phyloP scores from a whole-genome alignment of 2,797 vertebrate genomes.

The Anguilla pacifica region DNA sequence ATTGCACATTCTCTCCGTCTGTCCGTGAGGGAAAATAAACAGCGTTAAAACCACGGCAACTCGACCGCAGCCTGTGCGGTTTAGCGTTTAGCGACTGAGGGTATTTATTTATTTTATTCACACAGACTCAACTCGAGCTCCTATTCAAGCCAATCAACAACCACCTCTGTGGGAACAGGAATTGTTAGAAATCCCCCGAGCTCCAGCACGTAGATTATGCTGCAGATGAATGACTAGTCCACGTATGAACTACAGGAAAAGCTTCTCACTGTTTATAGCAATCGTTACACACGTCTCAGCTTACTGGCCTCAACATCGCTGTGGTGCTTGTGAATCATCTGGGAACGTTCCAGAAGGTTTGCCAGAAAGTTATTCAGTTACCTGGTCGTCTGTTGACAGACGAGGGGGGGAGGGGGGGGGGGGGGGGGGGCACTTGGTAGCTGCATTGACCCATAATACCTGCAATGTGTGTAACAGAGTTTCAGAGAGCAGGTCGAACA shows the following conservation, averaged over 20 bases:
- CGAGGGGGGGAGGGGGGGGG: no score
- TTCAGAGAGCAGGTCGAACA: no score
- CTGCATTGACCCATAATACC: no score
- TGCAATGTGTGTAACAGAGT: no score
- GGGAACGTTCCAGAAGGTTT: neutral
- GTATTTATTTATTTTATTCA: neutral
- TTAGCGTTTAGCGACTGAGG: neutral
- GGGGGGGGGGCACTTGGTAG: no score
- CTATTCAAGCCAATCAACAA: neutral
- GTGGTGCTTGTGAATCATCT: neutral
- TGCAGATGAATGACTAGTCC: neutral
- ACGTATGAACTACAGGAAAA: neutral
- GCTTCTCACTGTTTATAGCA: neutral
- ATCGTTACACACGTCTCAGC: neutral
- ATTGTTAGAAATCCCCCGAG: neutral
- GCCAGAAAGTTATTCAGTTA: neutral
- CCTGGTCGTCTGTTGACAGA: neutral
- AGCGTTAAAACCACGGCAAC: neutral
- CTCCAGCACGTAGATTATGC: neutral
- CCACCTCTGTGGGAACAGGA: neutral
- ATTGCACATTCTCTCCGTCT: neutral
- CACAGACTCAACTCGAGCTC: neutral
- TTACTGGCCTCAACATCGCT: neutral
- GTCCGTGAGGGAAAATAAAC: conserved; percentile 5
- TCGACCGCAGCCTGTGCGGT: neutral